phyloP scores from a whole-genome alignment of 2,113 vertebrate genomes.

The Casuarius casuarius region DNA sequence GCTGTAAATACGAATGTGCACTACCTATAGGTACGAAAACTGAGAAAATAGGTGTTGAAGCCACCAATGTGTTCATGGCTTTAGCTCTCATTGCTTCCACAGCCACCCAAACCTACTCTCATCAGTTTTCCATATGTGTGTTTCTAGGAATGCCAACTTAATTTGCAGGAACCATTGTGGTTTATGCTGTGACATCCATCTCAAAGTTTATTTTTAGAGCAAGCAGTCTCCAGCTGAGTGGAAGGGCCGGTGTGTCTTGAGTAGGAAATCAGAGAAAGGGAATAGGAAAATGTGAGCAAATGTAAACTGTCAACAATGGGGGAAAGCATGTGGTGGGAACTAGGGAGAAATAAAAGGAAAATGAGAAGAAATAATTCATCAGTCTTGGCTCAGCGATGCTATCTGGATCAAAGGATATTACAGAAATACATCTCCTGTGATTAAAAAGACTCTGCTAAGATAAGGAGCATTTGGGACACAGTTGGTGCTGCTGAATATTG shows the following conservation, averaged over 20 bases:
- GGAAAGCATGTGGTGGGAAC: neutral
- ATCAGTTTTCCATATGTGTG: neutral
- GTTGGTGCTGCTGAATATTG: neutral
- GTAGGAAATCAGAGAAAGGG: neutral
- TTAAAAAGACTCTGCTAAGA: neutral
- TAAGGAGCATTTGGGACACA: neutral
- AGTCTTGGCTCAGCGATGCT: neutral
- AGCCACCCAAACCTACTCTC: neutral
- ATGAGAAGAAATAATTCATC: neutral
- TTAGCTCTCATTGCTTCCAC: accelerated
- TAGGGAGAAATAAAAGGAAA: neutral
- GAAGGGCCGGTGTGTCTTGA: neutral
- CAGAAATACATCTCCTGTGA: neutral
- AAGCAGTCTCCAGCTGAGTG: neutral
- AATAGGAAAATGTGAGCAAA: neutral
- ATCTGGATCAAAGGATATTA: neutral
- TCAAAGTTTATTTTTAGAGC: neutral
- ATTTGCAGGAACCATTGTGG: neutral
- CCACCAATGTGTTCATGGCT: neutral
- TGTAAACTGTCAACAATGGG: neutral
- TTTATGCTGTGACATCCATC: neutral
- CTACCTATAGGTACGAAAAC: neutral
- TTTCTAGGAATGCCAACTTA: neutral
- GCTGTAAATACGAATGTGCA: neutral
- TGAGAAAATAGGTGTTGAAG: neutral